Evolutionary conservation across 2,888 invertebrate genomes (phyloP), one percentile per base, ranked within the genome.

Genomic region (Caenorhabditis zanzibari): DNA sequence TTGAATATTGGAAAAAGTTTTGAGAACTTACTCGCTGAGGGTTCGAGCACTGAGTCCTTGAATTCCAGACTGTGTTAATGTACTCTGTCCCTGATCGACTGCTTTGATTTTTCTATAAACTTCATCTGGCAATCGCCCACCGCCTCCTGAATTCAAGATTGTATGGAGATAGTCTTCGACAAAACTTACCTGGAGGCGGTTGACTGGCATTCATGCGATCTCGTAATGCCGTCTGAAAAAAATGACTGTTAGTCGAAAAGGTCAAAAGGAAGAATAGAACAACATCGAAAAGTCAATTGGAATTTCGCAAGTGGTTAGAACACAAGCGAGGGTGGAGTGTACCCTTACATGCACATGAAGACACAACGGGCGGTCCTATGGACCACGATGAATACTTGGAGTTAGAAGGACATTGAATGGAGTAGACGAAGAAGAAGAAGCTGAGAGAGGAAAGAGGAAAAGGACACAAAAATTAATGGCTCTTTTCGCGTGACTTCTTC

Each of bases 21-120:
- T 14, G 47, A 24, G 35, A 58, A 82, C 87, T 79, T 41, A 90
- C 91, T 81, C 86, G 79, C 91, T 89, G 7, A 92, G 82, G 9
- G 91, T 86, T 59, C 92, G 74, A 10, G 92, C 92, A 63, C 91
- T 91, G 71, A 92, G 88, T 22, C 92, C 91, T 28, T 85, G 86
- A 14, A 88, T 69, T 16, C 91, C 92, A 38, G 86, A 85, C 32
- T 87, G 77, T n/a, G 92, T 92, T 26, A 92, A 81, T 10, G 92
- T 92, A 28, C 90, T 90, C 16, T 88, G 81, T 58, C 91, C 90
- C 52, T 91, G 87, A 69, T 92, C 92, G 32, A 92, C 92, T 12
- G 85, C 89, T 52, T 63, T 86, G 64, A 92, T 89, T 71, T 91
- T 90, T 32, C 87, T 85, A 73, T 85, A 90, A 14, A 92, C 90